These are phyloP conservation scores for Choristoneura rosaceana DNA, from an alignment of 2,888 invertebrate species.

Conservation along the genomic window DNA sequence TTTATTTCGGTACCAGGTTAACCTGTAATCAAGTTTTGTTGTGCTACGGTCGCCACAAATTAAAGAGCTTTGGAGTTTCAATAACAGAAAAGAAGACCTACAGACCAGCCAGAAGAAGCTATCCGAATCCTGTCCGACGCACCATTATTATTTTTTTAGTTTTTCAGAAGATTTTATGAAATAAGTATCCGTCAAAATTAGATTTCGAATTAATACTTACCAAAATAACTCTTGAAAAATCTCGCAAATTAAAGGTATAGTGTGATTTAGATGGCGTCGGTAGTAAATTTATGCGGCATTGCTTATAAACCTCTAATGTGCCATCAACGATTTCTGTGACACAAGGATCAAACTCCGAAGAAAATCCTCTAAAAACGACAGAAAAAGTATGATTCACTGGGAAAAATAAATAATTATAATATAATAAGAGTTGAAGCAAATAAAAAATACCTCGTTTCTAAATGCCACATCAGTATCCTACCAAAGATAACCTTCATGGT, in stretches of 20 bases:
- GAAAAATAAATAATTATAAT: background rate
- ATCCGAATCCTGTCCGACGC: too few species aligned
- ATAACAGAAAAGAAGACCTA: too few species aligned
- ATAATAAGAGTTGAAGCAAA: constrained; percentile 17
- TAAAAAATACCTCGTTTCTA: constrained; percentile 91
- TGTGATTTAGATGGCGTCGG: constrained; percentile 98
- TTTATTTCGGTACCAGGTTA: too few species aligned
- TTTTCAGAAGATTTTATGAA: too few species aligned
- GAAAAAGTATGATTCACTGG: background rate
- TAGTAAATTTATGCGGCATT: constrained; percentile 91
- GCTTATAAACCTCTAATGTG: constrained; percentile 94
- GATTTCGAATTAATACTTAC: constrained; percentile 61
- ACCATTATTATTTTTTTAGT: too few species aligned
- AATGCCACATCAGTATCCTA: constrained; percentile 97
- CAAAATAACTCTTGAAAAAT: constrained; percentile 96
- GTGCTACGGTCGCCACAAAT: too few species aligned
- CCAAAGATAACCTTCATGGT: constrained; percentile 94
- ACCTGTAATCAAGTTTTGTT: too few species aligned
- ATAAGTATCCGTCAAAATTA: background rate
- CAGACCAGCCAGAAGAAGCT: too few species aligned
- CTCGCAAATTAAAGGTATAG: constrained; percentile 97
- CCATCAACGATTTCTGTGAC: constrained; percentile 95
- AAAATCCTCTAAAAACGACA: constrained; percentile 90
- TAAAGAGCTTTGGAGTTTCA: too few species aligned
- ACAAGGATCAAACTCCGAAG: constrained; percentile 97